A percentile compares a stretch with the other conserved stretches of the same genome.
Conservation (phyloP, 2,797 vertebrate genomes). For the Emys orbicularis region DNA sequence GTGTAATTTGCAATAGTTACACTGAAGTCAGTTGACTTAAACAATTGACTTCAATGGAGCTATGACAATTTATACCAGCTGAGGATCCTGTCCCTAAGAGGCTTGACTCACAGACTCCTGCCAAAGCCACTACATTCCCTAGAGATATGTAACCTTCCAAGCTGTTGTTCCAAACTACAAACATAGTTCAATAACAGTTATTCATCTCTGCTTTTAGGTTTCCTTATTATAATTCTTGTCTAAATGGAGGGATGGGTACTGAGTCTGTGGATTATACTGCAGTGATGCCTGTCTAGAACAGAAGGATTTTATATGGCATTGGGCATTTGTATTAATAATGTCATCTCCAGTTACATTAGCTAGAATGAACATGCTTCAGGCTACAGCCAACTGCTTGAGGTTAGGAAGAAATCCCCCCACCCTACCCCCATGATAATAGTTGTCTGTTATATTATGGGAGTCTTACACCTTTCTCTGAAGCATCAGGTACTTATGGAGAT, state of each 20-base stretch:
- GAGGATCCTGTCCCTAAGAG: not conserved
- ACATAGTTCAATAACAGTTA: not conserved
- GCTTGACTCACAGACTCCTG: not conserved
- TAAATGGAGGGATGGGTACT: not conserved
- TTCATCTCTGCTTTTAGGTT: not conserved
- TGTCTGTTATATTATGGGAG: not conserved
- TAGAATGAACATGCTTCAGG: not conserved
- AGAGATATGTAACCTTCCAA: not conserved
- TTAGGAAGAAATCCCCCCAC: not conserved
- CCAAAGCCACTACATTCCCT: rapidly evolving
- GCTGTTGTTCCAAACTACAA: not conserved
- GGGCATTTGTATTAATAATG: not conserved
- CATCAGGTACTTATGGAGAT: not conserved
- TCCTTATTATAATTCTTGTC: not conserved
- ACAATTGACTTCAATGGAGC: not conserved
- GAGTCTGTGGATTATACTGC: not conserved
- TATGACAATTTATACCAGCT: not conserved
- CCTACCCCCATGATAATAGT: not conserved
- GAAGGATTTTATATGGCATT: not conserved
- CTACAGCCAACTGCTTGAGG: not conserved
- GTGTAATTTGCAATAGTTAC: not conserved
- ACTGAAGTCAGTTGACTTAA: not conserved
- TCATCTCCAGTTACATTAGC: rapidly evolving
- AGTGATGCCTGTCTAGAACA: not conserved
- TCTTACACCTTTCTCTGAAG: not conserved